Evolutionary conservation across 2,113 vertebrate species (phyloP).

Genomic region (Manacus vitellinus): DNA sequence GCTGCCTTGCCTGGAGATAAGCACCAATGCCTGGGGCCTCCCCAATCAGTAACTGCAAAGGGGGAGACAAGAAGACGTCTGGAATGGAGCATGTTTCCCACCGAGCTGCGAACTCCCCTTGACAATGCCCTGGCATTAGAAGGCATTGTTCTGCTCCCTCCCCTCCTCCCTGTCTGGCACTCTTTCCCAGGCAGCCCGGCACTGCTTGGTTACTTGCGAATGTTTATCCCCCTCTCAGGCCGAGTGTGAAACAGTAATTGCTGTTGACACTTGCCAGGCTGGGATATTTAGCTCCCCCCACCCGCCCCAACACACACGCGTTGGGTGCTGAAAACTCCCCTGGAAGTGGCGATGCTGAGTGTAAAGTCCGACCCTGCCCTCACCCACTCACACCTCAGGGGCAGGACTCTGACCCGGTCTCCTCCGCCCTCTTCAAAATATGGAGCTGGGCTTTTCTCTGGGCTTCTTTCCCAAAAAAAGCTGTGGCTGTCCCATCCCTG

Average conservation of each 20-base stretch:
- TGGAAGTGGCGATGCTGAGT: background rate
- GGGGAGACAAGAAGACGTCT: background rate
- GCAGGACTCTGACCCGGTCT: background rate
- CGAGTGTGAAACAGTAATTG: constrained; percentile 50
- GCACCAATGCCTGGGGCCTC: background rate
- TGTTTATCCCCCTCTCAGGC: background rate
- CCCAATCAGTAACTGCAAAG: background rate
- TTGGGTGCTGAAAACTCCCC: background rate
- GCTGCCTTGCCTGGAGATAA: background rate
- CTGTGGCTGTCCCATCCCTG: background rate
- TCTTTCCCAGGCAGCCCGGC: background rate
- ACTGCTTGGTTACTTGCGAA: background rate
- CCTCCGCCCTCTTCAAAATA: background rate
- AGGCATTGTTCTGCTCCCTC: background rate
- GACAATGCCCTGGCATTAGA: background rate
- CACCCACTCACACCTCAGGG: background rate
- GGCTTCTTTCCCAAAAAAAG: background rate
- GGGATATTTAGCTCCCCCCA: background rate
- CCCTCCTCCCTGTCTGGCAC: constrained; percentile 52
- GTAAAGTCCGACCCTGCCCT: background rate
- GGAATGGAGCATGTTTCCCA: background rate
- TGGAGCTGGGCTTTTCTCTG: background rate
- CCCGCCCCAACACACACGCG: background rate
- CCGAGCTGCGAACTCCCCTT: background rate
- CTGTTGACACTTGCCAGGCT: constrained; percentile 31